phyloP scores from a whole-genome alignment of 2,888 invertebrate species.

The Helicoverpa assulta region DNA sequence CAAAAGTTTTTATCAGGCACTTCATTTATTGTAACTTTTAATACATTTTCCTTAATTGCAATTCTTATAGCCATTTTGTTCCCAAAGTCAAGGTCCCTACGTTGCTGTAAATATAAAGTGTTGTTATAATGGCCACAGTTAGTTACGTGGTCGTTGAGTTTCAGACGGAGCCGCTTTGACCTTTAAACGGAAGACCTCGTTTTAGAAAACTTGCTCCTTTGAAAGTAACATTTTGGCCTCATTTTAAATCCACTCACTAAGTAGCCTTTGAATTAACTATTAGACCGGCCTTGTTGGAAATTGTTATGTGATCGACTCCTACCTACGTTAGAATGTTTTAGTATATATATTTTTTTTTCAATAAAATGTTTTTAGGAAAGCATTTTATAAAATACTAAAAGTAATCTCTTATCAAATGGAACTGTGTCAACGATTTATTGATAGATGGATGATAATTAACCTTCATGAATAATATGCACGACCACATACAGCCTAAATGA shows the following conservation, averaged over 20 bases:
- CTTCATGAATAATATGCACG: conserved; percentile 37
- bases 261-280: conserved; percentile 40
- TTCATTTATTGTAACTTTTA: neutral
- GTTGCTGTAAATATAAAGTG: conserved; percentile 57
- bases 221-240: conserved; percentile 60
- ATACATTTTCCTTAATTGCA: neutral
- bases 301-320: conserved; percentile 13
- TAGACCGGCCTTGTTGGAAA: conserved; percentile 15
- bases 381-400: neutral
- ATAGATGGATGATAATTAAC: conserved; percentile 30
- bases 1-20: neutral
- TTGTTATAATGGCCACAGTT: conserved; percentile 64
- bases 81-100: conserved; percentile 17
- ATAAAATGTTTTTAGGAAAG: neutral
- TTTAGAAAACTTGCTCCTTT: conserved; percentile 61
- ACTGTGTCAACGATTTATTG: conserved; percentile 27
- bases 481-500: conserved; percentile 37
- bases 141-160: conserved; percentile 68
- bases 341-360: neutral
- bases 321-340: conserved; percentile 8
- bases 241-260: conserved; percentile 44
- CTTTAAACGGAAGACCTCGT: conserved; percentile 63
- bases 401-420: conserved; percentile 9
- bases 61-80: conserved; percentile 36
- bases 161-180: conserved; percentile 62